These are phyloP conservation scores for Achroia grisella DNA, from an alignment of 1,140 invertebrate species.

Conservation along the genomic window DNA sequence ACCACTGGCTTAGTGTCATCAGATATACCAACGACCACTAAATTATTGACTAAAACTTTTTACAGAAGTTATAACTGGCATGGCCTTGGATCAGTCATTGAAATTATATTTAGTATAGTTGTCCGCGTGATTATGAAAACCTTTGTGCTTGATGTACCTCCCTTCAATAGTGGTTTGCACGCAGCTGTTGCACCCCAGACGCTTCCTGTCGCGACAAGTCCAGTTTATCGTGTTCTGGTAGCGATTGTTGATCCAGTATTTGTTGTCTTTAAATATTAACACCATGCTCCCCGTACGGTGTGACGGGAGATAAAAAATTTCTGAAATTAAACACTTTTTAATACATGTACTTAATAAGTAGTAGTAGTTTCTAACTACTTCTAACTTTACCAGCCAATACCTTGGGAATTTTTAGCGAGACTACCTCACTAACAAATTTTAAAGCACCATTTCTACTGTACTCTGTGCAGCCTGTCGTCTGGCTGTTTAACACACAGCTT, in stretches of 20 bases:
- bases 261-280: conserved; percentile 65
- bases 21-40: not conserved
- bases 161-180: conserved; percentile 61
- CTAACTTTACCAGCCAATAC: not conserved
- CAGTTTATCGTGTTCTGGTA: conserved; percentile 69
- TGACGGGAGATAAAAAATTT: conserved; percentile 60
- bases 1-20: not conserved
- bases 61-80: conserved; percentile 34
- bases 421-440: too few relatives aligned
- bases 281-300: conserved; percentile 63
- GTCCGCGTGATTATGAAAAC: conserved; percentile 57
- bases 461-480: too few relatives aligned
- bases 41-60: conserved; percentile 8
- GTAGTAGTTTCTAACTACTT: not conserved
- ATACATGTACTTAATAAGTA: not conserved
- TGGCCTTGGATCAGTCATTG: conserved; percentile 43
- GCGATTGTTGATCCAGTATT: conserved; percentile 66
- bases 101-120: conserved; percentile 68
- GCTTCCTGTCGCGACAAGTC: conserved; percentile 60
- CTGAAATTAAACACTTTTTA: conserved; percentile 36
- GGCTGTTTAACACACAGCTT: too few relatives aligned
- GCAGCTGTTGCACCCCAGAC: conserved; percentile 58
- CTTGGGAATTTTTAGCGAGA: too few relatives aligned
- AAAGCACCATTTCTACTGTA: too few relatives aligned
- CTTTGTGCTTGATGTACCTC: conserved; percentile 58